These are phyloP conservation scores for Dorcus parallelipipedus DNA, from an alignment of 2,888 invertebrate species.

Conservation along the genomic window DNA sequence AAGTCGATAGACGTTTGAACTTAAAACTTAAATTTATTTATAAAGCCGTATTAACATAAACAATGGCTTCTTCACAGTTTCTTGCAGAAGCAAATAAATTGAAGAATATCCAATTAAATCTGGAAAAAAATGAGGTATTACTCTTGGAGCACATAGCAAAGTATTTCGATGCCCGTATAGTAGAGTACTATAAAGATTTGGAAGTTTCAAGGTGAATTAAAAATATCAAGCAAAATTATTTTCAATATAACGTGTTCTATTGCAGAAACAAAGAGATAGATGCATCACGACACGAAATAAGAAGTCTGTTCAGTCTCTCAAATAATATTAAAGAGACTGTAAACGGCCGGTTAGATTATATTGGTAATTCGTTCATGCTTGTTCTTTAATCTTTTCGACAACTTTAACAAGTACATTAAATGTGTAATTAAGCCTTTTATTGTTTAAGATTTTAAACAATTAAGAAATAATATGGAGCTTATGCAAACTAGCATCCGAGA, in stretches of 20 bases:
- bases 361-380: slow-evolving; percentile 16
- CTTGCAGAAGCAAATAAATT: slow-evolving; percentile 34
- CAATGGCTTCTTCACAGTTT: slow-evolving; percentile 9
- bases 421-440: background rate
- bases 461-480: slow-evolving; percentile 37
- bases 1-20: background rate
- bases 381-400: background rate
- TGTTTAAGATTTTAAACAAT: slow-evolving; percentile 34
- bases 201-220: slow-evolving; percentile 22
- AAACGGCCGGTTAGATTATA: slow-evolving; percentile 14
- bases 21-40: too few relatives aligned
- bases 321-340: slow-evolving; percentile 20
- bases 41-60: too few relatives aligned
- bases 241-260: slow-evolving; percentile 5
- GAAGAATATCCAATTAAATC: slow-evolving; percentile 31
- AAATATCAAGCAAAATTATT: background rate
- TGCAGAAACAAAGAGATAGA: slow-evolving; percentile 21
- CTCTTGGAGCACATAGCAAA: slow-evolving; percentile 30
- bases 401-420: background rate
- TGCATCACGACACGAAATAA: slow-evolving; percentile 21
- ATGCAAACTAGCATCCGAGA: slow-evolving; percentile 37
- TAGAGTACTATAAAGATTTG: slow-evolving; percentile 20
- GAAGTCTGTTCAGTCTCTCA: slow-evolving; percentile 24
- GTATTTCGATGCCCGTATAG: slow-evolving; percentile 19
- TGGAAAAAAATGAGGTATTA: slow-evolving; percentile 32